Percentiles rank a stretch among this genome's conserved stretches.
Evolutionary conservation across 2,797 vertebrate species (phyloP).

Genomic region (Rhinoraja longicauda): DNA sequence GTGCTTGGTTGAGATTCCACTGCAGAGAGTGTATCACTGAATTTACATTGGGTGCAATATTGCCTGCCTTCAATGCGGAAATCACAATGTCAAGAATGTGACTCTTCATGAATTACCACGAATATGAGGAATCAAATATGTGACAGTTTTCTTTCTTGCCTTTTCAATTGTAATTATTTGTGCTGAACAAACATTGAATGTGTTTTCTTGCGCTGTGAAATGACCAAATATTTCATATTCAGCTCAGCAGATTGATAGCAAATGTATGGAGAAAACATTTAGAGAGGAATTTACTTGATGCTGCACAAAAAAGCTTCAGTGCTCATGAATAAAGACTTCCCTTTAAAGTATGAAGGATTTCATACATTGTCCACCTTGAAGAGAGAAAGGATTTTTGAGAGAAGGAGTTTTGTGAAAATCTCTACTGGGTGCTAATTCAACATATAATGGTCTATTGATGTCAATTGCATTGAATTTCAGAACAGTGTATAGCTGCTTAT

Average conservation of each 20-base stretch:
- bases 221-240: not conserved
- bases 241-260: not conserved
- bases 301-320: not conserved
- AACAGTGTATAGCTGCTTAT: too few relatives aligned
- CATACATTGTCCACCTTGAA: not conserved
- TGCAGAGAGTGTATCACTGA: not conserved
- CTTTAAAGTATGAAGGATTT: not conserved
- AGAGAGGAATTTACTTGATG: not conserved
- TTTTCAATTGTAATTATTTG: not conserved
- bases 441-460: not conserved
- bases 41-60: not conserved
- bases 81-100: not conserved
- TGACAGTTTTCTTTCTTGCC: not conserved
- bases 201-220: not conserved
- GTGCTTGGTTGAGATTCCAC: constrained; percentile 15
- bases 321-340: not conserved
- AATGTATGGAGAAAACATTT: not conserved
- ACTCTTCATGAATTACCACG: not conserved
- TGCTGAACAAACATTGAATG: not conserved
- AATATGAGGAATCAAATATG: not conserved
- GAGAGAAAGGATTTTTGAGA: not conserved
- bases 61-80: not conserved
- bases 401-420: not conserved
- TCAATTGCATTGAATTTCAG: too few relatives aligned
- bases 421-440: not conserved